Evolutionary conservation across 1,140 invertebrate genomes (phyloP).

Genomic region (Aplysia californica): DNA sequence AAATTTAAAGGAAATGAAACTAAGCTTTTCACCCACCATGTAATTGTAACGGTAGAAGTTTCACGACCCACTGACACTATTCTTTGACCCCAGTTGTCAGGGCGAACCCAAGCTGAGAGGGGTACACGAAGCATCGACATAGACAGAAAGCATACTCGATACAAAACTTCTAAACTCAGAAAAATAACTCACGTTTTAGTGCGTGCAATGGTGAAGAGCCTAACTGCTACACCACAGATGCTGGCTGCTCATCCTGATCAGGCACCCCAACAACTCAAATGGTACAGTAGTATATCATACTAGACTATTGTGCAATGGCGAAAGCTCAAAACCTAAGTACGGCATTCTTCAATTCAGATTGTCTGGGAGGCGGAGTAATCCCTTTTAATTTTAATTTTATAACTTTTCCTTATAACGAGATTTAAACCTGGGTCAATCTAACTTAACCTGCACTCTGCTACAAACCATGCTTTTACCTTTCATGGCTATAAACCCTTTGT

Average conservation of each 20-base stretch:
- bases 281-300: background rate
- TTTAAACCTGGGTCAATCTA: background rate
- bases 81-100: too few species aligned
- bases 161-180: background rate
- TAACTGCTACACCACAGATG: background rate
- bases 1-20: too few species aligned
- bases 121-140: too few species aligned
- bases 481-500: constrained; percentile 88
- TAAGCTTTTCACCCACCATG: too few species aligned
- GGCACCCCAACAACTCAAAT: too few species aligned
- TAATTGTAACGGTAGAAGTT: too few species aligned
- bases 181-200: background rate
- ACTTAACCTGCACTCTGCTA: background rate
- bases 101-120: too few species aligned
- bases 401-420: too few species aligned
- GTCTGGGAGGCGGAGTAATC: background rate
- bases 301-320: background rate
- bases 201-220: background rate
- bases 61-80: too few species aligned
- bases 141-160: too few species aligned
- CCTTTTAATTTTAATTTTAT: background rate
- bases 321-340: background rate
- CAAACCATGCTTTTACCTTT: constrained; percentile 72
- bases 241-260: background rate
- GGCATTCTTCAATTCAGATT: background rate